Conservation (phyloP, 2,113 vertebrate genomes). For the Scomber japonicus region DNA sequence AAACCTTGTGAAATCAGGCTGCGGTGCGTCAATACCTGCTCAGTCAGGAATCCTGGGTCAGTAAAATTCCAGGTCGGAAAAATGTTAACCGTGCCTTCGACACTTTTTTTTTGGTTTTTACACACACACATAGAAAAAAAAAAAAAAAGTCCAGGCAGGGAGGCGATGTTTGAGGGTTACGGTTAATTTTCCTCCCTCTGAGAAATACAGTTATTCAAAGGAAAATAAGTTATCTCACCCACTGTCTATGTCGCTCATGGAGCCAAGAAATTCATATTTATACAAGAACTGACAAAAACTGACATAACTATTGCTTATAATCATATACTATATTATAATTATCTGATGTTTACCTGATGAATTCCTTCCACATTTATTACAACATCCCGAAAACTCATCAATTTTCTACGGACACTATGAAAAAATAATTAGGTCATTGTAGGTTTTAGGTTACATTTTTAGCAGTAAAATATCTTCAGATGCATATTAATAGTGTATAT, state of each 20-base stretch:
- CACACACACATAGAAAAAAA: too few species aligned
- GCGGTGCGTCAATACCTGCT: conserved; percentile 77
- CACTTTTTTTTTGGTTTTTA: conserved; percentile 43
- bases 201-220: conserved; percentile 23
- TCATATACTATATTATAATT: too few species aligned
- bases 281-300: not conserved
- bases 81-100: conserved; percentile 48
- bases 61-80: conserved; percentile 70
- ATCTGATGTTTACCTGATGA: not conserved
- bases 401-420: not conserved
- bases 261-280: conserved; percentile 12
- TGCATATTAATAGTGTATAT: conserved; percentile 18
- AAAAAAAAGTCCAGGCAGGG: not conserved
- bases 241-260: not conserved
- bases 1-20: conserved; percentile 70
- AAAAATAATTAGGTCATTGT: not conserved
- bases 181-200: conserved; percentile 39
- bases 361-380: not conserved
- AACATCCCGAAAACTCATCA: not conserved
- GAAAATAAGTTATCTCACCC: conserved; percentile 48
- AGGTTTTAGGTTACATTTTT: conserved; percentile 1
- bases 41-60: conserved; percentile 70
- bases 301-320: not conserved
- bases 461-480: conserved; percentile 12
- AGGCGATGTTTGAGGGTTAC: conserved; percentile 24